These are phyloP conservation scores for Cotesia congregata DNA, from an alignment of 2,888 invertebrate species.

Conservation along the genomic window DNA sequence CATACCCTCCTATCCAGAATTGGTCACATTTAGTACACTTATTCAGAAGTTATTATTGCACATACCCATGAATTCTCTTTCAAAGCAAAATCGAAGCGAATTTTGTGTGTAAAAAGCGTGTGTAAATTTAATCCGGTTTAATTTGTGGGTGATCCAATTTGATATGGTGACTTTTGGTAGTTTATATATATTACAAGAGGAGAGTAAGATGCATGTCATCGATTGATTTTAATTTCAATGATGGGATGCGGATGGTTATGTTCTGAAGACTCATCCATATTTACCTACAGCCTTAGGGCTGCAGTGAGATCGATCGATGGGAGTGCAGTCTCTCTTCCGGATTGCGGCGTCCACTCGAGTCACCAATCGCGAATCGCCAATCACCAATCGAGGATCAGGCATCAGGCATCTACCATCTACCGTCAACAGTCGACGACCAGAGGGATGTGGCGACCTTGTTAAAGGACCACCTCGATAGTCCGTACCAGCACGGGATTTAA, in stretches of 20 bases:
- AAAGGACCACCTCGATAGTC: slow-evolving; percentile 29
- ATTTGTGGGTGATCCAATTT: slow-evolving; percentile 30
- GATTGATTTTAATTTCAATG: slow-evolving; percentile 34
- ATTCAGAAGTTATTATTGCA: no score
- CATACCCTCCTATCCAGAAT: no score
- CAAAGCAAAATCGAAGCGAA: no score
- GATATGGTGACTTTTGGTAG: neutral
- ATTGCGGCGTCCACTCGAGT: slow-evolving; percentile 31
- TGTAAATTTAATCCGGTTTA: neutral
- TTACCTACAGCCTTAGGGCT: slow-evolving; percentile 11
- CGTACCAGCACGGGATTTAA: slow-evolving; percentile 24
- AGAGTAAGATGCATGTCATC: slow-evolving; percentile 25
- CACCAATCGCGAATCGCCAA: slow-evolving; percentile 11
- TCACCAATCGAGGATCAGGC: neutral
- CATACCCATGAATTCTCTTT: no score
- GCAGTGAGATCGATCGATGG: slow-evolving; percentile 2
- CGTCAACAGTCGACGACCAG: neutral
- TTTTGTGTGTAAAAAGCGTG: no score
- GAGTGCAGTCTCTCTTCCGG: slow-evolving; percentile 23
- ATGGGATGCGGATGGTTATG: slow-evolving; percentile 22
- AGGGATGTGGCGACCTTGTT: slow-evolving; percentile 28
- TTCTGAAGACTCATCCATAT: slow-evolving; percentile 33
- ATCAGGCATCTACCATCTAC: neutral
- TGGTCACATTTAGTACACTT: no score
- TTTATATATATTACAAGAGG: neutral